A percentile compares a stretch with the other conserved stretches of the same genome.
These are phyloP conservation scores for Heliconius nattereri DNA, from an alignment of 1,140 invertebrate species.

Conservation along the genomic window DNA sequence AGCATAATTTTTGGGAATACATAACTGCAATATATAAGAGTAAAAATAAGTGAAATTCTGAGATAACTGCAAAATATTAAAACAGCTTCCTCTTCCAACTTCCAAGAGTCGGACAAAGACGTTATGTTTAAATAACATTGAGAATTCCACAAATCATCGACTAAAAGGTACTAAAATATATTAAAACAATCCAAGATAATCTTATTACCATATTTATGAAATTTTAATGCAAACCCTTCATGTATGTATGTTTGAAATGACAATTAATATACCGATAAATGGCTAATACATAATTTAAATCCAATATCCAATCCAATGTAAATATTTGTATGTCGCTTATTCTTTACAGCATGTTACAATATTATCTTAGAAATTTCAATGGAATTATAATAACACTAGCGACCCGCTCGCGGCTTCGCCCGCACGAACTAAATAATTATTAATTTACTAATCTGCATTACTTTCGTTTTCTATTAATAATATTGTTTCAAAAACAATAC, in stretches of 20 bases:
- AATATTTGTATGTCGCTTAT: neutral
- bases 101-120: constrained; percentile 53
- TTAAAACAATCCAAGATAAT: constrained; percentile 35
- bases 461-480: no score
- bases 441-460: no score
- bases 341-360: neutral
- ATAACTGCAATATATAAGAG: neutral
- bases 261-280: neutral
- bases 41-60: neutral
- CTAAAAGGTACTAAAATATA: constrained; percentile 26
- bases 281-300: neutral
- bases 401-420: no score
- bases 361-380: neutral
- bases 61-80: constrained; percentile 39
- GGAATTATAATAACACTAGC: neutral
- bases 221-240: neutral
- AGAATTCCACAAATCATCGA: constrained; percentile 30
- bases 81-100: constrained; percentile 45
- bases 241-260: neutral
- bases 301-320: neutral
- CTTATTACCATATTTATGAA: constrained; percentile 1
- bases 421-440: no score
- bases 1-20: constrained; percentile 1
- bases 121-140: constrained; percentile 33
- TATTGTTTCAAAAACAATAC: no score